Conservation (phyloP, 2,797 vertebrate species). For the Schizopygopsis pylzovi region DNA sequence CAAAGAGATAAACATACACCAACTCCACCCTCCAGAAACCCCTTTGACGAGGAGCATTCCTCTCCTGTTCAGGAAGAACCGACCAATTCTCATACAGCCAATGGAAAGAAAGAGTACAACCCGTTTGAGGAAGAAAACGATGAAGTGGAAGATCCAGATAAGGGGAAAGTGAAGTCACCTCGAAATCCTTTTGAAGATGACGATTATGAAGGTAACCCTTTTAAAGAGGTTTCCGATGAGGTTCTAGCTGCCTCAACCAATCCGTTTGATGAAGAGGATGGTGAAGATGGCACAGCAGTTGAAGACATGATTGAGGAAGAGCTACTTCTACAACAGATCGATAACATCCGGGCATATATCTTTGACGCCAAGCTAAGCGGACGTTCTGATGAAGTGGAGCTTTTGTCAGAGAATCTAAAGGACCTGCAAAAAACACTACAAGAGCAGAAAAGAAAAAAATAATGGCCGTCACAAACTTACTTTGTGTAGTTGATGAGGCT, state of each 20-base stretch:
- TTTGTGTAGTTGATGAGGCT: background rate
- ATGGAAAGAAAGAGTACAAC: slow-evolving; percentile 86
- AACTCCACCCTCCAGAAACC: slow-evolving; percentile 76
- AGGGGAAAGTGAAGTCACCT: slow-evolving; percentile 50
- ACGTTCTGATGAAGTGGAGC: slow-evolving; percentile 93
- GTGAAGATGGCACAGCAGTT: slow-evolving; percentile 68
- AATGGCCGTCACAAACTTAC: slow-evolving; percentile 62
- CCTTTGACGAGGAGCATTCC: slow-evolving; percentile 85
- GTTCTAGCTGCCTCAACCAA: slow-evolving; percentile 80
- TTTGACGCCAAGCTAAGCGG: slow-evolving; percentile 96
- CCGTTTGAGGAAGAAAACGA: slow-evolving; percentile 89
- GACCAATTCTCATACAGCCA: slow-evolving; percentile 73
- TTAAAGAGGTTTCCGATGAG: slow-evolving; percentile 66
- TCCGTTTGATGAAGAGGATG: slow-evolving; percentile 87
- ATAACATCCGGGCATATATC: slow-evolving; percentile 96
- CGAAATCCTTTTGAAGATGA: slow-evolving; percentile 87
- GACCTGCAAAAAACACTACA: slow-evolving; percentile 90
- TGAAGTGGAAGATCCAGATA: slow-evolving; percentile 52
- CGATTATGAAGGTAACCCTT: slow-evolving; percentile 71
- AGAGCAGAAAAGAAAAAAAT: slow-evolving; percentile 86
- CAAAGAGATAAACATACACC: slow-evolving; percentile 24
- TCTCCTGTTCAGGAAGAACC: slow-evolving; percentile 75
- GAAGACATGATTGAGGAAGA: slow-evolving; percentile 93
- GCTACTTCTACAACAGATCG: slow-evolving; percentile 95
- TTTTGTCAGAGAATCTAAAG: slow-evolving; percentile 90